phyloP scores from a whole-genome alignment of 1,140 invertebrate species.

The Mesaphorura yosii region DNA sequence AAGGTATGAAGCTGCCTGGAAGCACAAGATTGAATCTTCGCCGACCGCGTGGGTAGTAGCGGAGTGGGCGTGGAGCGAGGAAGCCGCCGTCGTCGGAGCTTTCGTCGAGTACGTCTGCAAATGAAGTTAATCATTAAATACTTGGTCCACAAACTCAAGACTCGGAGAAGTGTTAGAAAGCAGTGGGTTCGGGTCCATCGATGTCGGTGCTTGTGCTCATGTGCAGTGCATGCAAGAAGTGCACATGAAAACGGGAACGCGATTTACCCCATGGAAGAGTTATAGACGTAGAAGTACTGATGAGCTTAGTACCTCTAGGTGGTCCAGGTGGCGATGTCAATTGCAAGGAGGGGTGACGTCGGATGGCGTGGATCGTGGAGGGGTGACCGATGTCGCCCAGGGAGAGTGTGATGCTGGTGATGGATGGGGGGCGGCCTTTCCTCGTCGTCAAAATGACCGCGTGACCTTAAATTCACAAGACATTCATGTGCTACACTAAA shows the following conservation, averaged over 20 bases:
- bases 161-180: too few species aligned
- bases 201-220: too few species aligned
- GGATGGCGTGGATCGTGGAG: slow-evolving; percentile 42
- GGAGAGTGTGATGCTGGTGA: slow-evolving; percentile 33
- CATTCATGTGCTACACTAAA: background rate
- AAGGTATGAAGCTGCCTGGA: slow-evolving; percentile 31
- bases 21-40: slow-evolving; percentile 30
- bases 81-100: slow-evolving; percentile 32
- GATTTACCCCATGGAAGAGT: slow-evolving; percentile 10
- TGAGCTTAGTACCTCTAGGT: slow-evolving; percentile 20
- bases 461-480: slow-evolving; percentile 15
- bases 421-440: slow-evolving; percentile 29
- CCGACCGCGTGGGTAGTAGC: slow-evolving; percentile 27
- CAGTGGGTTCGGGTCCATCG: too few species aligned
- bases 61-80: slow-evolving; percentile 27
- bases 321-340: slow-evolving; percentile 29
- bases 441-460: slow-evolving; percentile 31
- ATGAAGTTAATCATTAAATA: background rate
- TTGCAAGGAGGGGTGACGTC: slow-evolving; percentile 34
- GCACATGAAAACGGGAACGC: too few species aligned
- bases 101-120: slow-evolving; percentile 28
- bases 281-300: too few species aligned
- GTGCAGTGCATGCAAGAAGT: background rate
- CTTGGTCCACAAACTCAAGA: background rate
- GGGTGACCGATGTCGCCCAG: slow-evolving; percentile 32